Base-by-base conservation (phyloP, 2,113 vertebrate genomes). In the Prionailurus bengalensis region DNA sequence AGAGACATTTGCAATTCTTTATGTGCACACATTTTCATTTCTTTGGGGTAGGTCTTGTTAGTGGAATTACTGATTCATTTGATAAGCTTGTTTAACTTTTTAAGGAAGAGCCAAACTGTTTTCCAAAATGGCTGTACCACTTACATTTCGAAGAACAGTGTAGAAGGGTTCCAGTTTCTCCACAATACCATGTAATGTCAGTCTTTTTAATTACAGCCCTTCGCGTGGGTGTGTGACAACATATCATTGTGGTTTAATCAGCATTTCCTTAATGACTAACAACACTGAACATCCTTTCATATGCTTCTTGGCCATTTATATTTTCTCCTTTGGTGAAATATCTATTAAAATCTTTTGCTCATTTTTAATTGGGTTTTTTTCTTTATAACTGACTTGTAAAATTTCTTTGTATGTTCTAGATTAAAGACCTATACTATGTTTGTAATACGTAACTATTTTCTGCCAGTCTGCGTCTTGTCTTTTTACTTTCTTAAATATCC, bases 91-190 rank as follows among this genome's bases (percentile, higher is more conserved):
- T 58, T 94, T n/a, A 94, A 89, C 68, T 83, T 96, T 91, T 83
- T 87, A 95, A 95, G 48, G 87, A 96, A 94, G 2, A 66, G 27
- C 48, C 65, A 82, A 97, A 95, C 6, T 79, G 23, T 91, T 89
- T 94, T 82, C 66, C 66, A 89, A 71, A 82, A 68, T 31, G 58
- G 27, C 51, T 76, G 3, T 71, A 79, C 9, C 31, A 82, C 55
- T 85, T 76, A 94, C 39, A 74, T 66, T 93, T 74, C 48, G 39
- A 88, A 91, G 66, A 71, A 55, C n/a, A 91, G 42, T 55, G 5
- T 55, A n/a, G 55, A 55, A 83, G 53, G 13, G 25, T 66, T 93
- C 70, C 31, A 29, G 81, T 92, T 88, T 79, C 39, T 87, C 55
- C 45, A 93, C 53, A 86, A 71, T 31, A 86, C 31, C 36, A 86